Evolutionary conservation across 2,888 invertebrate species (phyloP).

Genomic region (Amphipoea oculea): DNA sequence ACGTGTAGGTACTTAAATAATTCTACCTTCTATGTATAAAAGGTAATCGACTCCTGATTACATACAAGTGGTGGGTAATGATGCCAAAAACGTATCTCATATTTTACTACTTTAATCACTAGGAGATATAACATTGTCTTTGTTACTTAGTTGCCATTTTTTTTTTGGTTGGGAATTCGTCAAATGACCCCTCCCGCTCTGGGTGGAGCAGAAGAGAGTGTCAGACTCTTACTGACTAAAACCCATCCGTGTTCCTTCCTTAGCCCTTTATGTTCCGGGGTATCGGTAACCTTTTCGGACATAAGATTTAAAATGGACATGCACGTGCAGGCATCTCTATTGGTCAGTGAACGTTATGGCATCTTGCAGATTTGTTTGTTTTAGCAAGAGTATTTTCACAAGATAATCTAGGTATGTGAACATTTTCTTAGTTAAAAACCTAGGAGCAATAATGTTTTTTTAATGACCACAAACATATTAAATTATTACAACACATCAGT

Average conservation of each 20-base stretch:
- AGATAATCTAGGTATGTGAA: not conserved
- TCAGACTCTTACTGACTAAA: too few relatives aligned
- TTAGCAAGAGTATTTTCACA: not conserved
- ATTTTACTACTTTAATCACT: not conserved
- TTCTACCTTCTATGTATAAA: conserved; percentile 13
- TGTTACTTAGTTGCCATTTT: not conserved
- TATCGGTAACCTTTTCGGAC: too few relatives aligned
- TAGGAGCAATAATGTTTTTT: not conserved
- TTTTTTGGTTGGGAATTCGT: too few relatives aligned
- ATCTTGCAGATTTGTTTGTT: not conserved
- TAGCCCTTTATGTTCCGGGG: too few relatives aligned
- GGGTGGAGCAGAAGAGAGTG: too few relatives aligned
- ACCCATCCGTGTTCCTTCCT: too few relatives aligned
- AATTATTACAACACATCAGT: not conserved
- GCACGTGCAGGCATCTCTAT: not conserved
- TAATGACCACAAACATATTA: not conserved
- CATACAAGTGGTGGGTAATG: not conserved
- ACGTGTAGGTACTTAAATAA: conserved; percentile 17
- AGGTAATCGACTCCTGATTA: conserved; percentile 15
- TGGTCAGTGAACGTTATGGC: not conserved
- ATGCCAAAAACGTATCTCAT: conserved; percentile 11
- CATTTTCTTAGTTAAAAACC: not conserved
- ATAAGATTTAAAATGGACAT: not conserved
- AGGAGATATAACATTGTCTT: not conserved
- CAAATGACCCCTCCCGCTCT: too few relatives aligned